Conservation (phyloP, 2,888 invertebrate genomes). For the Microctonus aethiopoides region DNA sequence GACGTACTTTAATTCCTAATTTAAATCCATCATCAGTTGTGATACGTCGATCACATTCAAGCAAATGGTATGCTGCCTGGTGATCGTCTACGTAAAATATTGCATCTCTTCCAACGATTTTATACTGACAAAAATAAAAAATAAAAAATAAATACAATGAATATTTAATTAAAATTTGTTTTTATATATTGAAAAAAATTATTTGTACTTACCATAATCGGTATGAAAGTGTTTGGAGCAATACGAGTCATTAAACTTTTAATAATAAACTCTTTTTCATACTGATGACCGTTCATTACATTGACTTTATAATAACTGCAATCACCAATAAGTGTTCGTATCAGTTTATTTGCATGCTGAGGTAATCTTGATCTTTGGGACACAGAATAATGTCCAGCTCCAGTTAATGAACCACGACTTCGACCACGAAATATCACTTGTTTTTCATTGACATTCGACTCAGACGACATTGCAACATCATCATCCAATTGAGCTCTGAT, state of each 20-base stretch:
- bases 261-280: slow-evolving; percentile 77
- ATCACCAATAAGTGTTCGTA: slow-evolving; percentile 34
- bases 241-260: slow-evolving; percentile 73
- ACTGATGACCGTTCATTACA: slow-evolving; percentile 80
- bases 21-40: slow-evolving; percentile 80
- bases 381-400: slow-evolving; percentile 55
- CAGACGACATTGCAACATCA: slow-evolving; percentile 55
- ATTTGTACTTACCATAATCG: slow-evolving; percentile 72
- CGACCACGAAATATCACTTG: slow-evolving; percentile 45
- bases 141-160: too few species aligned
- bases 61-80: slow-evolving; percentile 77
- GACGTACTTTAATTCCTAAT: slow-evolving; percentile 71
- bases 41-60: slow-evolving; percentile 76
- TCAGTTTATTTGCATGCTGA: slow-evolving; percentile 33
- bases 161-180: too few species aligned
- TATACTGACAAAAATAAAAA: slow-evolving; percentile 67
- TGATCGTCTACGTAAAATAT: slow-evolving; percentile 84
- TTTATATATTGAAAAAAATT: too few species aligned
- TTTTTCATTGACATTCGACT: slow-evolving; percentile 50
- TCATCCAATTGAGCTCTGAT: slow-evolving; percentile 51
- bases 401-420: slow-evolving; percentile 39
- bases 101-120: slow-evolving; percentile 72
- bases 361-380: slow-evolving; percentile 46
- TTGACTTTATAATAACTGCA: slow-evolving; percentile 79
- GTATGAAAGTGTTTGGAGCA: slow-evolving; percentile 76